Evolutionary conservation across 2,888 invertebrate genomes (phyloP), one percentile per base, ranked within the genome.

Genomic region (Oligia fasciuncula): DNA sequence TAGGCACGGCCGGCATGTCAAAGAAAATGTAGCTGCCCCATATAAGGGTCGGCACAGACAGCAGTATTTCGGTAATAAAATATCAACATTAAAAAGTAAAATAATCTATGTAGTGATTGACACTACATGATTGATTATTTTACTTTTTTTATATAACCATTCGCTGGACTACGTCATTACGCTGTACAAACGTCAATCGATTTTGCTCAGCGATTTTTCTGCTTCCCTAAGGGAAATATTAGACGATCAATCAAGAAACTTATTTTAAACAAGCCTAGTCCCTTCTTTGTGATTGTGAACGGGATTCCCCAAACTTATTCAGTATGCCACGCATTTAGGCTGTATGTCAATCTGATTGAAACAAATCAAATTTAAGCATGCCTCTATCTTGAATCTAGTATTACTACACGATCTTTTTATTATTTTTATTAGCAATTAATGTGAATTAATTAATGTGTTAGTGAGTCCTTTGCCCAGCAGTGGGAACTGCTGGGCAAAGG

Each of bases 201-300:
- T 62, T 62, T 62, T 57, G 17, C 0, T 23, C 9, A 1, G 35
- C 23, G 0, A 54, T 35, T 35, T 40, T 23, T n/a, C 23, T 23
- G 17, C n/a, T 57, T 14, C 1, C 23, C 23, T n/a, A 62, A 14
- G n/a, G 71, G n/a, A 4, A 11, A 43, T 19, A 6, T 63, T 43
- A 62, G 71, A 71, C 63, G 71, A 43, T 43, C 19, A 63, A 63
- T 71, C 17, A 1, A 70, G 23, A 70, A 57, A 60, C 51, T 29
- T 29, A 29, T 29, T 29, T 29, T 68, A 29, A 62, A 62, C 2
- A 69, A n/a, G 43, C 9, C 14, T 43, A 8, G 14, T 9, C 11
- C 29, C 19, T 49, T 49, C 3, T 6, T 29, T 49, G 19, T 49
- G 19, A 49, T 29, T 49, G 19, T 49, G 11, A 49, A 68, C 9